These are phyloP conservation scores for Drosophila siamana DNA, from an alignment of 2,888 invertebrate genomes.

Conservation along the genomic window DNA sequence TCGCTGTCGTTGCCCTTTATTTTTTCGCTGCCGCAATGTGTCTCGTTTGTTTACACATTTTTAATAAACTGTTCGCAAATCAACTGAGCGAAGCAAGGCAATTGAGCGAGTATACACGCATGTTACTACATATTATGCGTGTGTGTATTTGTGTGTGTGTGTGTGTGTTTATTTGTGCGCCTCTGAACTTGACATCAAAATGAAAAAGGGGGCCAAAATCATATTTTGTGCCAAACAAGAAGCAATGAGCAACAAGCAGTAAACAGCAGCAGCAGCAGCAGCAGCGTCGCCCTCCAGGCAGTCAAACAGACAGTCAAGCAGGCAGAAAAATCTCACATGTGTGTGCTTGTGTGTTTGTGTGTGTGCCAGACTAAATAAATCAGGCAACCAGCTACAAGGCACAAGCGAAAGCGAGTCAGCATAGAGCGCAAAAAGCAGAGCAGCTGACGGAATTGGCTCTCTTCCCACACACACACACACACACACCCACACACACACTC, in stretches of 20 bases:
- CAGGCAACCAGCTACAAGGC: neutral
- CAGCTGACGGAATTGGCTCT: neutral
- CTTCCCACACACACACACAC: neutral
- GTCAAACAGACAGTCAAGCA: neutral
- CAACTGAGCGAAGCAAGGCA: conserved; percentile 5
- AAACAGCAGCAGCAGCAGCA: neutral
- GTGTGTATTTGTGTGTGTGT: too few relatives aligned
- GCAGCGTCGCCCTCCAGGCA: neutral
- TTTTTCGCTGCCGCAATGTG: neutral
- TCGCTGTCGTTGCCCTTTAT: conserved; percentile 1
- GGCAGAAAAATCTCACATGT: neutral
- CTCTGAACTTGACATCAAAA: conserved; percentile 4
- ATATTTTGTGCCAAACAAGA: neutral
- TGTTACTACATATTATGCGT: too few relatives aligned
- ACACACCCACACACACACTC: too few relatives aligned
- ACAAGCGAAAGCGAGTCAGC: neutral
- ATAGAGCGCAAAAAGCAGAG: neutral
- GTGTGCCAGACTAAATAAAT: conserved; percentile 4
- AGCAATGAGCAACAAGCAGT: conserved; percentile 2
- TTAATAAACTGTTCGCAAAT: conserved; percentile 5
- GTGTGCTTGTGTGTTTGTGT: too few relatives aligned
- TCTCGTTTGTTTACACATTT: conserved; percentile 1
- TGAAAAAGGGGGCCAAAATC: conserved; percentile 3
- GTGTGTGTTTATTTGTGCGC: neutral
- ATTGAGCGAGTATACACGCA: conserved; percentile 1